These are phyloP conservation scores for Neoitamus cyanurus DNA, from an alignment of 2,888 invertebrate genomes.

Conservation along the genomic window DNA sequence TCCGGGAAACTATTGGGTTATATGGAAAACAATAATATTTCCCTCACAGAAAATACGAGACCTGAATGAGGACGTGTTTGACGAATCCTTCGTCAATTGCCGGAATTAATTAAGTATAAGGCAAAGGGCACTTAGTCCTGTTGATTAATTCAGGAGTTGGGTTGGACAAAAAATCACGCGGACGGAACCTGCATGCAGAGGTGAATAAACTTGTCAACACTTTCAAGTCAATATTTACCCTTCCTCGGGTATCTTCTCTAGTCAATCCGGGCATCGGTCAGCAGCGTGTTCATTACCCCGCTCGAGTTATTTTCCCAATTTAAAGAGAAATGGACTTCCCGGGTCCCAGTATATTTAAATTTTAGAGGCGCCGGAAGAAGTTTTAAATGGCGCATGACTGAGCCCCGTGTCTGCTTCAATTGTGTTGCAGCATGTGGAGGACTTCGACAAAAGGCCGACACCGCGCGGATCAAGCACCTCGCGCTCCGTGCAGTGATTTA, in stretches of 20 bases:
- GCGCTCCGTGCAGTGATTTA: background rate
- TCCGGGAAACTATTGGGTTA: background rate
- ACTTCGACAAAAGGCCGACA: background rate
- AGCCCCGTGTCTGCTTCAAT: background rate
- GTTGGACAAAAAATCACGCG: background rate
- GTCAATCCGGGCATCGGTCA: background rate
- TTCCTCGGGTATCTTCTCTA: background rate
- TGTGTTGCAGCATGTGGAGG: background rate
- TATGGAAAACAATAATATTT: background rate
- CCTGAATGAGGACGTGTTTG: too few relatives aligned
- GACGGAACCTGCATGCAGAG: background rate
- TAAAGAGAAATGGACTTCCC: background rate
- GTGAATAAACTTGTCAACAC: slow-evolving; percentile 9
- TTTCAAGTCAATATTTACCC: background rate
- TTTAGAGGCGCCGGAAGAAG: background rate
- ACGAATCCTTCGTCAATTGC: background rate
- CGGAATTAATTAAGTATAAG: background rate
- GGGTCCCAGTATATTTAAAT: background rate
- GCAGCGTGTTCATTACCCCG: background rate
- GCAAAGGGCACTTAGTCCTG: background rate
- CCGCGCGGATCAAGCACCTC: background rate
- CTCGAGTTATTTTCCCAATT: slow-evolving; percentile 2
- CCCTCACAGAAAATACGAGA: background rate
- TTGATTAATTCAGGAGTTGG: slow-evolving; percentile 6
- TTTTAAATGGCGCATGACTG: slow-evolving; percentile 34